Base-by-base conservation (phyloP, 2,888 invertebrate genomes). In the Lasioglossum marginatum region DNA sequence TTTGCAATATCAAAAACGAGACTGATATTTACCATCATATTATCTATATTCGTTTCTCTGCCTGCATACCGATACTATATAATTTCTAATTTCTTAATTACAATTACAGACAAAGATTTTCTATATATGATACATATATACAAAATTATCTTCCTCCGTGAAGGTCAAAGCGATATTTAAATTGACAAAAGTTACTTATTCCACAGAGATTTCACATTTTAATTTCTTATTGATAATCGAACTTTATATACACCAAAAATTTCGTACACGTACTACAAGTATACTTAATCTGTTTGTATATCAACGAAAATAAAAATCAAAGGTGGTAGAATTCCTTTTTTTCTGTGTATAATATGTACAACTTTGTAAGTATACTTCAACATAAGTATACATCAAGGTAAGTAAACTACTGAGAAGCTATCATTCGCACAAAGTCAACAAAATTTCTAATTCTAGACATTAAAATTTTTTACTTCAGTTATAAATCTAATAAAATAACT, bases 271-370 rank as follows among this genome's bases (percentile, higher is more conserved):
- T 79, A 73, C 63, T 63, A 79, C 73, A 87, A 79, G 68, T 77
- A 85, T 85, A 81, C 79, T 81, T 83, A 40, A 82, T 73, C 78
- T 60, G 43, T 83, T 70, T 72, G 72, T 80, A 78, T 82, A 45
- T 77, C 76, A 77, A 52, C 79, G 75, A 77, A 82, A 85, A 85
- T 81, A 79, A 79, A 78, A 80, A 82, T 70, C n/a, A 37, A 43
- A 45, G 52, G 68, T 75, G 73, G 34, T 85, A 76, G 31, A 71
- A 66, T 85, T 73, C 70, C 34, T 76, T 43, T 43, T 43, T 78
- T 87, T 63, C 68, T 77, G 79, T 57, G 77, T 76, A 85, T 81
- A 86, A 79, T 83, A 87, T 87, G 72, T 87, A 85, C 81, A 88
- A 73, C 73, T 78, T 86, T 16, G 34, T 43, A 77, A 71, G 77